Evolutionary conservation across 2,113 vertebrate species (phyloP).

Genomic region (Ursus arctos): DNA sequence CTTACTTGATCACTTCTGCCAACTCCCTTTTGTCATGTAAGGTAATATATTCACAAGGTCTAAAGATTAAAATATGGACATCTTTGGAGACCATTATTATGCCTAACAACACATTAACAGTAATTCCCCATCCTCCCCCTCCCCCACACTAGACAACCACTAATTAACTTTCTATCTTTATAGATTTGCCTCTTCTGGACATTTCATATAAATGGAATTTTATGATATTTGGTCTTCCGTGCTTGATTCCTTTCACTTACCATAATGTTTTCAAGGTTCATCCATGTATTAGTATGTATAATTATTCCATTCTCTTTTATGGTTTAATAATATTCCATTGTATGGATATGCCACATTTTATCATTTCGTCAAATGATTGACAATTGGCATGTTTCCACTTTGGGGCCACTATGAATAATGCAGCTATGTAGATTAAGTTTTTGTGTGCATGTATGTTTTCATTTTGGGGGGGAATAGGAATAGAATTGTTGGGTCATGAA

Average conservation of each 20-base stretch:
- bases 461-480: background rate
- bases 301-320: background rate
- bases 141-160: background rate
- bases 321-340: background rate
- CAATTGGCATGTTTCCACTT: background rate
- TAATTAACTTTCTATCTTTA: background rate
- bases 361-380: background rate
- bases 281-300: background rate
- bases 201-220: background rate
- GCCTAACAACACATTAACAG: background rate
- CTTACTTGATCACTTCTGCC: background rate
- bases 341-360: background rate
- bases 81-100: conserved; percentile 4
- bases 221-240: background rate
- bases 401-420: background rate
- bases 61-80: background rate
- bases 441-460: background rate
- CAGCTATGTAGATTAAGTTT: background rate
- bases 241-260: background rate
- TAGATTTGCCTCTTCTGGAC: background rate
- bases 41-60: background rate
- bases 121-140: background rate
- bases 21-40: background rate
- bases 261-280: background rate
- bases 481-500: background rate